phyloP scores from a whole-genome alignment of 2,797 vertebrate species.

The Gila robusta region DNA sequence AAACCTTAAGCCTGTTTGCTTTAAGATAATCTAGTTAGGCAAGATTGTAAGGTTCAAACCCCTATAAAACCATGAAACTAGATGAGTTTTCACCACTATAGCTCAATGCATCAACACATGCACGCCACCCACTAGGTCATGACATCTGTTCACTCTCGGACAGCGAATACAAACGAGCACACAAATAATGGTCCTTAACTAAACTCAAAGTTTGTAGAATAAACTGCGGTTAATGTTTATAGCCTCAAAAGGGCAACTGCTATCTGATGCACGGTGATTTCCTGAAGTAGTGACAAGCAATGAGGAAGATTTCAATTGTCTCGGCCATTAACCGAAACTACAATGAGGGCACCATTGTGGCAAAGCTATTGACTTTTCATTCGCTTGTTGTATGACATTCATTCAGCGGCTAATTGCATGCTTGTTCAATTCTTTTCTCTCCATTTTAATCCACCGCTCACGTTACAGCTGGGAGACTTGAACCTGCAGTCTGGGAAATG shows the following conservation, averaged over 20 bases:
- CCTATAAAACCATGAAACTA: slow-evolving; percentile 5
- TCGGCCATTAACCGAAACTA: slow-evolving; percentile 27
- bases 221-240: slow-evolving; percentile 44
- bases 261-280: slow-evolving; percentile 35
- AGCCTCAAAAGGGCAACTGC: slow-evolving; percentile 46
- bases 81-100: not conserved
- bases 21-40: not conserved
- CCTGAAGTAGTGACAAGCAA: slow-evolving; percentile 17
- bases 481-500: slow-evolving; percentile 34
- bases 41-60: not conserved
- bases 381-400: slow-evolving; percentile 54
- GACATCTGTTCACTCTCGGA: slow-evolving; percentile 4
- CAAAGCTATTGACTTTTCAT: slow-evolving; percentile 56
- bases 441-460: slow-evolving; percentile 52
- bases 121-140: not conserved
- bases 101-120: not conserved
- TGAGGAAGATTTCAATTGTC: slow-evolving; percentile 37
- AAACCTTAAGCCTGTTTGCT: not conserved
- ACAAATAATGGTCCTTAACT: not conserved
- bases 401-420: slow-evolving; percentile 62
- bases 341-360: slow-evolving; percentile 51
- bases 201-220: slow-evolving; percentile 37
- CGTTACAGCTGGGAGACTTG: slow-evolving; percentile 33
- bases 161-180: not conserved
- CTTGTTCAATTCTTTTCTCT: slow-evolving; percentile 58